These are phyloP conservation scores for Tapera naevia DNA, from an alignment of 2,797 vertebrate genomes.

Conservation along the genomic window DNA sequence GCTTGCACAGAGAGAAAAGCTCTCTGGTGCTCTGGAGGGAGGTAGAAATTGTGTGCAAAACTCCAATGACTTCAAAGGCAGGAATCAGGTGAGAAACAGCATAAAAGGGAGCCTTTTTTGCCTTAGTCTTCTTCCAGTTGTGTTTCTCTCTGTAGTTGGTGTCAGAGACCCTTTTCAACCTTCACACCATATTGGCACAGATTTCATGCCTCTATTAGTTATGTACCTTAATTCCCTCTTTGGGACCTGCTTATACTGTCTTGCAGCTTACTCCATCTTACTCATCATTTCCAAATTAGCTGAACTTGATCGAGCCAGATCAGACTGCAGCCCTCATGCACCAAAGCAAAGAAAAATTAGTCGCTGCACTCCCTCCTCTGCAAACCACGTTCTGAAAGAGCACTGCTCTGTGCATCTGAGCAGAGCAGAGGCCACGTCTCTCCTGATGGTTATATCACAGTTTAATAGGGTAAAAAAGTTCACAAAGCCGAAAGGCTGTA, in stretches of 20 bases:
- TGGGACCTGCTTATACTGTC: not conserved
- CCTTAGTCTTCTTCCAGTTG: not conserved
- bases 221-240: not conserved
- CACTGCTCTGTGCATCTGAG: not conserved
- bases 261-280: conserved; percentile 19
- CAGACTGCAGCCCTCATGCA: not conserved
- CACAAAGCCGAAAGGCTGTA: not conserved
- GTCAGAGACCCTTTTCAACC: conserved; percentile 2
- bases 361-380: not conserved
- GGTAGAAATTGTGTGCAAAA: not conserved
- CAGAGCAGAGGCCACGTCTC: not conserved
- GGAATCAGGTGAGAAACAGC: not conserved
- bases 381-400: not conserved
- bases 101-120: not conserved
- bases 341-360: not conserved
- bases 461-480: not conserved
- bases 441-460: not conserved
- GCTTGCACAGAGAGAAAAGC: not conserved
- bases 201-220: not conserved
- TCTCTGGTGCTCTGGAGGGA: not conserved
- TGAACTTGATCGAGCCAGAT: conserved; percentile 21
- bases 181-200: not conserved
- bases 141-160: not conserved
- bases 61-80: not conserved
- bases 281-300: conserved; percentile 58